Conservation (phyloP, 2,113 vertebrate species). For the Indicator maculatus region DNA sequence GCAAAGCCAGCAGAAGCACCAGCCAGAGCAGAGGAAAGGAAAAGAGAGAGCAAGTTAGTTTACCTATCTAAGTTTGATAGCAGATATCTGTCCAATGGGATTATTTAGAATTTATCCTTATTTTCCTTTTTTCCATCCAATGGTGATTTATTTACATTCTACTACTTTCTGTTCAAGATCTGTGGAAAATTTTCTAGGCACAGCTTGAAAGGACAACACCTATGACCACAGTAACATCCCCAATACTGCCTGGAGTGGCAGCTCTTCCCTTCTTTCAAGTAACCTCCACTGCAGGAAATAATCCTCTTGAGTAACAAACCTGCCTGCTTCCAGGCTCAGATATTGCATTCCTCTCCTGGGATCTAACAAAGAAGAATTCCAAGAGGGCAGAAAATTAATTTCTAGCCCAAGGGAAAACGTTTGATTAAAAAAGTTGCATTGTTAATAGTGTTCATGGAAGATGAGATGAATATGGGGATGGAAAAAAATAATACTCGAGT, state of each 20-base stretch:
- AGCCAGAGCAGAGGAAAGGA: too few relatives aligned
- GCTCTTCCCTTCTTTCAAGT: not conserved
- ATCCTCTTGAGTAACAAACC: not conserved
- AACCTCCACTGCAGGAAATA: not conserved
- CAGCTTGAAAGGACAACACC: too few relatives aligned
- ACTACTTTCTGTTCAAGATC: too few relatives aligned
- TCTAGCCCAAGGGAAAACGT: constrained; percentile 34
- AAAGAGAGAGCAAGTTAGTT: too few relatives aligned
- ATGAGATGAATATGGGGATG: not conserved
- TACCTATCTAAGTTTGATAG: too few relatives aligned
- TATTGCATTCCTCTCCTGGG: constrained; percentile 13
- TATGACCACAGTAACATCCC: constrained; percentile 25
- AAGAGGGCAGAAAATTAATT: constrained; percentile 52
- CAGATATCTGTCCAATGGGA: too few relatives aligned
- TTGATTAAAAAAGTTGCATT: constrained; percentile 20
- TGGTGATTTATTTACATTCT: too few relatives aligned
- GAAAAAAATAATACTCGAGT: not conserved
- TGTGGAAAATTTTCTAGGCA: too few relatives aligned
- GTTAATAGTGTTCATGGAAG: constrained; percentile 27
- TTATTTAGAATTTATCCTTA: too few relatives aligned
- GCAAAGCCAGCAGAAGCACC: too few relatives aligned
- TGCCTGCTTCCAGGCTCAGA: not conserved
- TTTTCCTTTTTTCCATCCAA: too few relatives aligned
- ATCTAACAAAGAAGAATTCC: constrained; percentile 25
- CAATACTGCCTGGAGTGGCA: not conserved